Evolutionary conservation across 2,797 vertebrate genomes (phyloP), one percentile per base, ranked within the genome.

Genomic region (Toxotes lorentzi): DNA sequence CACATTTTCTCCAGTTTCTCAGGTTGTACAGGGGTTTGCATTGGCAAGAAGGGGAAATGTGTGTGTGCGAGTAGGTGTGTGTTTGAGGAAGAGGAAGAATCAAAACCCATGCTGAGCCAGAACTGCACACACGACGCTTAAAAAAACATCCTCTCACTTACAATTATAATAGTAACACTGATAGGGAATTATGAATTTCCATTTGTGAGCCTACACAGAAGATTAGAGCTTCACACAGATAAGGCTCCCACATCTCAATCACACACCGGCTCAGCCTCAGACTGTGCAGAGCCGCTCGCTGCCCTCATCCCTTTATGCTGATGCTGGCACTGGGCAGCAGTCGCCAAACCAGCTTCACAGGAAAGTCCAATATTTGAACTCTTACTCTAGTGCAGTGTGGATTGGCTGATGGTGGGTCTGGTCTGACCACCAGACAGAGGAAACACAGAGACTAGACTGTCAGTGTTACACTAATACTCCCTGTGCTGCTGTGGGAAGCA

Each of bases 331-430:
- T 5, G 30, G 48, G 35, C 57, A 21, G 66, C 5, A 13, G n/a
- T 92, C 85, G 69, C 81, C 78, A 93, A 93, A 91, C 83, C 88
- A 87, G 89, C 86, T 75, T 92, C 90, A 92, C 82, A 92, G 93
- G 91, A 94, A 96, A 95, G 92, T 88, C 92, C 86, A 96, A 95
- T 95, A 95, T 95, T 96, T 96, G 93, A 96, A 96, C 95, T 95
- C 89, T 87, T 83, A 67, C 82, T 93, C 91, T 90, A 68, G 81
- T 91, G 93, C 89, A 90, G 88, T 89, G 91, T 86, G 89, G 90
- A 45, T 57, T 92, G 91, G 85, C 88, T 69, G 84, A 81, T 89
- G 53, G 90, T 91, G 69, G 48, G 80, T 79, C 48, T 70, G 48
- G 80, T 79, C 48, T 70, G 75, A 80, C 81, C 61, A 83, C 82